These are phyloP conservation scores for Naja naja DNA, from an alignment of 2,113 vertebrate species.

Conservation along the genomic window DNA sequence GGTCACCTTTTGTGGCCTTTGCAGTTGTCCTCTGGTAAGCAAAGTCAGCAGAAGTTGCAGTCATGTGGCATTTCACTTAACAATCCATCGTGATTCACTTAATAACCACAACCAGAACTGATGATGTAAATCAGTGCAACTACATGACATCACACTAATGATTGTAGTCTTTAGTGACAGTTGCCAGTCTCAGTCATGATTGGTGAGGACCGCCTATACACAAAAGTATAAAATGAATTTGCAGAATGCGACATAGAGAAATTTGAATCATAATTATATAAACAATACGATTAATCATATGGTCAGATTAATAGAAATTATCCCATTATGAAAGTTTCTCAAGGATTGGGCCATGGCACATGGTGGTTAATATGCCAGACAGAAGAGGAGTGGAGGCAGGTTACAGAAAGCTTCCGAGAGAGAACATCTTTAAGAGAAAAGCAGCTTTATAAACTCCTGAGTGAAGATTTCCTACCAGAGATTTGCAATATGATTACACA, in stretches of 20 bases:
- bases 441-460: conserved; percentile 93
- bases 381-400: conserved; percentile 90
- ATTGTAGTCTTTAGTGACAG: background rate
- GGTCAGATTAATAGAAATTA: conserved; percentile 27
- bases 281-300: background rate
- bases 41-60: background rate
- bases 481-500: conserved; percentile 97
- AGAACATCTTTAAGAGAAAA: conserved; percentile 87
- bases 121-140: background rate
- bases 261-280: background rate
- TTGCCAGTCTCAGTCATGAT: background rate
- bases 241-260: background rate
- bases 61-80: background rate
- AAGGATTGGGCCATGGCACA: conserved; percentile 77
- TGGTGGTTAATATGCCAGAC: conserved; percentile 96
- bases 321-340: conserved; percentile 63
- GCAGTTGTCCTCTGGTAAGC: background rate
- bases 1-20: background rate
- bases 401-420: conserved; percentile 93
- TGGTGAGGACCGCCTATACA: background rate
- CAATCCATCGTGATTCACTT: background rate
- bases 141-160: background rate
- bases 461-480: conserved; percentile 95
- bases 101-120: background rate
- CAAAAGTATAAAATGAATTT: background rate